Base-by-base conservation (phyloP, 2,113 vertebrate species). In the Chionis minor region DNA sequence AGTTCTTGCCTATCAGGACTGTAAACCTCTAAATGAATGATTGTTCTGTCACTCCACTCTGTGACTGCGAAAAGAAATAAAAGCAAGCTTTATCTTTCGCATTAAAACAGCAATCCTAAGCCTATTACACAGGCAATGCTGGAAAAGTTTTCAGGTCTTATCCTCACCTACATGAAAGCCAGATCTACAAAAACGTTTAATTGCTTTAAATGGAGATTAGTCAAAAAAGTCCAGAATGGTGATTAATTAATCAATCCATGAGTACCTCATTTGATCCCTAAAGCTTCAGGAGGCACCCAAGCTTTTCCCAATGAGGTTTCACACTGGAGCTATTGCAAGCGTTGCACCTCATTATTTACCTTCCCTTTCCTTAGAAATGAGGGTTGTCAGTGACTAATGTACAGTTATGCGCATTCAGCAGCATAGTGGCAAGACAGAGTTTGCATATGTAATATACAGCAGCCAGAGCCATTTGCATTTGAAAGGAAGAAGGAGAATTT, bases 121-220 rank as follows among this genome's bases (percentile, higher is more conserved):
- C 51, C 83, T 73, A 69, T 94, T 73, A 95, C 27, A 33, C 33
- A 89, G 59, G 55, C 49, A 70, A 70, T 24, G 42, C 15, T 92
- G 44, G 27, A 59, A 81, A 94, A 79, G 40, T 79, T 90, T 82
- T 56, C 52, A 69, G 85, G 74, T 92, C 81, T 92, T 91, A 92
- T 67, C 79, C 88, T 94, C 66, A 95, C 70, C 56, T 92, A 21
- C 14, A 52, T 45, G 78, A 90, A 94, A 74, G 56, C 24, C 56
- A 92, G 71, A 91, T 77, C 44, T 80, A 83, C 75, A 86, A 77
- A 92, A 86, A 56, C 54, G 58, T 71, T 95, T 95, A 94, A 88
- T 92, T 92, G 90, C 40, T 72, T 80, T 72, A 92, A 91, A 83
- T 59, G 49, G 49, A 75, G 15, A n/a, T 88, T 82, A 82, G 80